phyloP scores from a whole-genome alignment of 2,797 vertebrate genomes.

The Melanotaenia pygmaea region DNA sequence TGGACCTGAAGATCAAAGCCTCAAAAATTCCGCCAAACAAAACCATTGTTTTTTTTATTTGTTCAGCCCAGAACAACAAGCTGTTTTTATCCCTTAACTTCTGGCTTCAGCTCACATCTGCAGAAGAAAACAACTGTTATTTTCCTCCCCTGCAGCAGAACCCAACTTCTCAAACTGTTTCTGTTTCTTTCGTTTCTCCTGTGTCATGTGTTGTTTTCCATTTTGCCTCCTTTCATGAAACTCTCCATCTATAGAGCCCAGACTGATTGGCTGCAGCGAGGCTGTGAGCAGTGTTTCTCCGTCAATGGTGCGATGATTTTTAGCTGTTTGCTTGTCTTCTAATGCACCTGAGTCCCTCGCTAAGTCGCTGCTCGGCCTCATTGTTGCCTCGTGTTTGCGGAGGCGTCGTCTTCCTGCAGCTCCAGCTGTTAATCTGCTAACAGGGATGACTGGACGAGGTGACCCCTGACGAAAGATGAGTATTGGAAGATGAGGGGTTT shows the following conservation, averaged over 20 bases:
- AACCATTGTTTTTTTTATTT: not conserved
- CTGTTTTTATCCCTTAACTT: not conserved
- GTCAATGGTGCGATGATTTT: slow-evolving; percentile 48
- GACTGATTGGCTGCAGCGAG: slow-evolving; percentile 51
- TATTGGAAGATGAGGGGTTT: no score
- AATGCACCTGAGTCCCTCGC: slow-evolving; percentile 15
- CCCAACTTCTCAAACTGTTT: slow-evolving; percentile 1
- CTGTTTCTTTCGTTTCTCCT: slow-evolving; percentile 14
- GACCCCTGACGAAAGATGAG: not conserved
- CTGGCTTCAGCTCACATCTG: slow-evolving; percentile 11
- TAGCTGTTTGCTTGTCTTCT: slow-evolving; percentile 42
- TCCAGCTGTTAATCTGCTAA: slow-evolving; percentile 1
- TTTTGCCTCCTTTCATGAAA: slow-evolving; percentile 22
- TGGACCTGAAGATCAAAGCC: not conserved
- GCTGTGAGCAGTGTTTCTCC: slow-evolving; percentile 26
- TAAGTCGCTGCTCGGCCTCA: slow-evolving; percentile 6
- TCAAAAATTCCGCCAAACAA: slow-evolving; percentile 1
- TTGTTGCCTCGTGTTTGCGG: no score
- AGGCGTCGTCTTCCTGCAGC: slow-evolving; percentile 7
- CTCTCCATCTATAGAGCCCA: slow-evolving; percentile 27
- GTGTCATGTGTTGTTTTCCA: slow-evolving; percentile 4
- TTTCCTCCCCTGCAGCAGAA: slow-evolving; percentile 25
- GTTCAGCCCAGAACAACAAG: not conserved
- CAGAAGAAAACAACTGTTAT: slow-evolving; percentile 2
- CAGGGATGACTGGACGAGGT: slow-evolving; percentile 1